Percentiles rank a stretch among this genome's conserved stretches.
Conservation (phyloP, 1,140 invertebrate species). For the Chionoecetes opilio region DNA sequence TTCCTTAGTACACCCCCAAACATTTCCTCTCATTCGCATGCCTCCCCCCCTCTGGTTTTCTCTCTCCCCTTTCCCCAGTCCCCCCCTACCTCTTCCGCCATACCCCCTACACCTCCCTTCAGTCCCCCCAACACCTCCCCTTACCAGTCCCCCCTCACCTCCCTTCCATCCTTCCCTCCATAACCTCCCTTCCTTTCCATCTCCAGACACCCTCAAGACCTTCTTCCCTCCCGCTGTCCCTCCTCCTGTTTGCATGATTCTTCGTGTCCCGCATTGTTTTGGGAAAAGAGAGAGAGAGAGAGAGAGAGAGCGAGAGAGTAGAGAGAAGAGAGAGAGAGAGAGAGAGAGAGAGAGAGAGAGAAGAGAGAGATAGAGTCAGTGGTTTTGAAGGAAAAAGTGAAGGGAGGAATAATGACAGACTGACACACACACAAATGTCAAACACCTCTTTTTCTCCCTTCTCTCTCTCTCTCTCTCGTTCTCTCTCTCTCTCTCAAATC, state of each 20-base stretch:
- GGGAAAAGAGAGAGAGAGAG: no score
- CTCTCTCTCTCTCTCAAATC: slow-evolving; percentile 22
- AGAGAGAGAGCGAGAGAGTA: neutral
- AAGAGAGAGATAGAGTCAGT: neutral
- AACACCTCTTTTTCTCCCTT: neutral
- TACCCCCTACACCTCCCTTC: no score
- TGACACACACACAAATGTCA: slow-evolving; percentile 25
- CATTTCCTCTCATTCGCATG: no score
- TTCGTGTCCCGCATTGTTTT: slow-evolving; percentile 9
- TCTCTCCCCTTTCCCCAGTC: no score
- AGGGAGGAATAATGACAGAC: neutral
- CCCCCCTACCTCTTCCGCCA: no score
- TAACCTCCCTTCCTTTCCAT: slow-evolving; percentile 27
- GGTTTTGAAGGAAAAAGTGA: neutral
- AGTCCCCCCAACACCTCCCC: no score
- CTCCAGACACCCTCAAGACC: neutral
- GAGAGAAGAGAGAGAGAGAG: no score
- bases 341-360: slow-evolving; percentile 13
- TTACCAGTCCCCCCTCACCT: no score
- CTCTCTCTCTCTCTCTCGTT: neutral
- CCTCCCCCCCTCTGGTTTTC: no score
- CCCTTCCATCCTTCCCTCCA: neutral
- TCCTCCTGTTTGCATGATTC: slow-evolving; percentile 56
- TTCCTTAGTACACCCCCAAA: no score
- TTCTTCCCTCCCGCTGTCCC: neutral